phyloP scores from a whole-genome alignment of 2,113 vertebrate genomes.

The Clinocottus analis region DNA sequence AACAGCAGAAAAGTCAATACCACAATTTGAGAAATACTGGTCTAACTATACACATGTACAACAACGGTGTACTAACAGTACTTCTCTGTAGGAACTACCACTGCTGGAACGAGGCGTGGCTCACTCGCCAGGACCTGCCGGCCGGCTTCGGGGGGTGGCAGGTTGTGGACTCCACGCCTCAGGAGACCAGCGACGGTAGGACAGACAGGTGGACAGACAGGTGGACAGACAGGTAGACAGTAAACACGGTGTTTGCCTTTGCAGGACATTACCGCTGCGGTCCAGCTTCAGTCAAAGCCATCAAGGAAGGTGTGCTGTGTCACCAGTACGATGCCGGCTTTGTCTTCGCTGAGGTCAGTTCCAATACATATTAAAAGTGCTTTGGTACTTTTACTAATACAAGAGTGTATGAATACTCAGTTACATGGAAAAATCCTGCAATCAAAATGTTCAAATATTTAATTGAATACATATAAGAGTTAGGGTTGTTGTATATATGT shows the following conservation, averaged over 20 bases:
- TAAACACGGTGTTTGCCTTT: background rate
- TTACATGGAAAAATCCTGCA: too few relatives aligned
- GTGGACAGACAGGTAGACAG: too few relatives aligned
- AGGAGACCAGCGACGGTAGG: constrained; percentile 95
- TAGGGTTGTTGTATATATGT: too few relatives aligned
- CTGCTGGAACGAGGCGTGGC: constrained; percentile 94
- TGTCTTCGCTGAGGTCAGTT: constrained; percentile 90
- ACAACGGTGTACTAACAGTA: background rate
- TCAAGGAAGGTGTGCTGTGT: constrained; percentile 87
- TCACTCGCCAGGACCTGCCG: constrained; percentile 87
- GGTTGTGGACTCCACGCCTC: constrained; percentile 92
- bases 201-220: background rate
- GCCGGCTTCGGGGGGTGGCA: constrained; percentile 90
- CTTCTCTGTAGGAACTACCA: constrained; percentile 90
- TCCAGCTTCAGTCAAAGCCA: constrained; percentile 87
- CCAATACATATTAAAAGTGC: too few relatives aligned
- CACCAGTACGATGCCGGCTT: constrained; percentile 88
- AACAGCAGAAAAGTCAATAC: too few relatives aligned
- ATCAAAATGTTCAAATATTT: too few relatives aligned
- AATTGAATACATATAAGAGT: too few relatives aligned
- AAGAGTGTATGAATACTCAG: too few relatives aligned
- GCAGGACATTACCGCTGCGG: constrained; percentile 92
- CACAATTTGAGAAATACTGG: too few relatives aligned
- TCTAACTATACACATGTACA: background rate
- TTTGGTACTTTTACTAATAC: too few relatives aligned